phyloP scores from a whole-genome alignment of 2,888 invertebrate species.

The Tridacna gigas region DNA sequence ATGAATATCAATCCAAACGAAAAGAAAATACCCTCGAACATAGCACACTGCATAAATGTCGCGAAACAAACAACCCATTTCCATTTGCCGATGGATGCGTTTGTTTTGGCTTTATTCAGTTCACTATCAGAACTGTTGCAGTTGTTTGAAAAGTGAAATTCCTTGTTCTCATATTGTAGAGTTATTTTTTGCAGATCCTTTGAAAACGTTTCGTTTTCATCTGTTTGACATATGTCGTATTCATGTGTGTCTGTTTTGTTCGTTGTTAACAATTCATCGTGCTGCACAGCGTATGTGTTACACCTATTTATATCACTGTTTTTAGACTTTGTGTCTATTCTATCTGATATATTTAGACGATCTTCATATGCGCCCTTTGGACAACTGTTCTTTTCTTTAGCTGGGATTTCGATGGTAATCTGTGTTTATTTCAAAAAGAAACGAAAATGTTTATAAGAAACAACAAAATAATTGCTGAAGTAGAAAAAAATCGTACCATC shows the following conservation, averaged over 20 bases:
- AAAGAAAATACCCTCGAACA: conserved; percentile 3
- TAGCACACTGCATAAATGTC: background rate
- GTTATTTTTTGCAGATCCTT: background rate
- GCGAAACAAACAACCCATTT: conserved; percentile 3
- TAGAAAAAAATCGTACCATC: too few relatives aligned
- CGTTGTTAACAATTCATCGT: background rate
- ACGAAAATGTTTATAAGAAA: too few relatives aligned
- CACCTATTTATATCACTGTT: too few relatives aligned
- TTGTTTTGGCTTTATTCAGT: background rate
- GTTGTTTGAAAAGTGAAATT: background rate
- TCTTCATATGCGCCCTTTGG: too few relatives aligned
- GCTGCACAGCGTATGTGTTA: too few relatives aligned
- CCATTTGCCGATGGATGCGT: background rate
- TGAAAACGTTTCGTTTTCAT: background rate
- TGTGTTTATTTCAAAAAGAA: too few relatives aligned
- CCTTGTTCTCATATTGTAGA: background rate
- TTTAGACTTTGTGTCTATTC: too few relatives aligned
- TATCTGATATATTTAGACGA: too few relatives aligned
- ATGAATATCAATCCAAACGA: background rate
- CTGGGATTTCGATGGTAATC: too few relatives aligned
- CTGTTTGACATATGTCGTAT: background rate
- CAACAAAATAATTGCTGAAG: too few relatives aligned
- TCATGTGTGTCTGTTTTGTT: background rate
- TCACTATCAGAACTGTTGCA: background rate
- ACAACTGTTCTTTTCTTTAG: too few relatives aligned